Evolutionary conservation across 2,888 invertebrate species (phyloP), one percentile per base, ranked within the genome.

Genomic region (Drosophila ezoana): DNA sequence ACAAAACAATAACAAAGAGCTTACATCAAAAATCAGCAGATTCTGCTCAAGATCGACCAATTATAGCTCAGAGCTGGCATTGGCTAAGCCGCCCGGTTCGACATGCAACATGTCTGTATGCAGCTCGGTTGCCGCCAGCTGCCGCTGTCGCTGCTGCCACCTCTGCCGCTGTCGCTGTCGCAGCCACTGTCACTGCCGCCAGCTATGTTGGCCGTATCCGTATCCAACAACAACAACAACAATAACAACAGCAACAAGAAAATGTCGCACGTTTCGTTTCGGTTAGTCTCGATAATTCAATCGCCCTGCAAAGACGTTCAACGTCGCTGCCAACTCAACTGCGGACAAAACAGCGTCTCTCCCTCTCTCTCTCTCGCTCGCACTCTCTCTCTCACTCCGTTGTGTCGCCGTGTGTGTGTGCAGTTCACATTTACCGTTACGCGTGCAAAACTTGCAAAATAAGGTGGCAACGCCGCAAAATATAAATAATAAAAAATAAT

Each of bases 201-300:
- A 57, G 67, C 66, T 62, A 58, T 81, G 83, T 70, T 83, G 79
- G 52, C 71, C 64, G 74, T 70, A 74, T 81, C 78, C 83, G 85
- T 72, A 63, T 54, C 67, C 75, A 76, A 54, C 64, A 78, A 68
- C 72, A 72, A 66, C 52, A 60, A 37, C 54, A 54, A 20, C 59
- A 44, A 33, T 54, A 54, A 40, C 52, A 61, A 81, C 81, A 86
- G 75, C 81, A 81, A 74, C 84, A 81, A 81, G 78, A 83, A 87
- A 80, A 86, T 86, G 86, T 86, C 88, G 88, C 86, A 88, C 83
- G 84, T 87, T 84, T 87, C 78, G 87, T 77, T 81, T 83, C 77
- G 83, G 82, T 85, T 86, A 90, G 89, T 90, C 90, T 84, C 87
- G 79, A 85, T 79, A 90, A 83, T 90, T 90, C 90, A 89, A 90